phyloP scores from a whole-genome alignment of 1,140 invertebrate genomes.

The Rhagoletis zephyria region DNA sequence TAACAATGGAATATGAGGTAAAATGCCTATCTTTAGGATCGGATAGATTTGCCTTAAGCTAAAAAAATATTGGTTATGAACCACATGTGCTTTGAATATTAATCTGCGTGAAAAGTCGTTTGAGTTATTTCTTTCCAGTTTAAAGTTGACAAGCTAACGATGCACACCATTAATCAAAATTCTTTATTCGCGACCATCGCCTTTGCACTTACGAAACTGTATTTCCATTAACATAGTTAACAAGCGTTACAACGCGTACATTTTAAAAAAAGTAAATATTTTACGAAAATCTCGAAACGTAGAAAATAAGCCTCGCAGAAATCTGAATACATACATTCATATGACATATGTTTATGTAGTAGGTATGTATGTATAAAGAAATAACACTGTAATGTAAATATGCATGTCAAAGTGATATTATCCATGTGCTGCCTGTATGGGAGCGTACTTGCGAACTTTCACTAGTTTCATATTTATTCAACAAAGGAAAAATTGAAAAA shows the following conservation, averaged over 20 bases:
- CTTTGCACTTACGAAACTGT: neutral
- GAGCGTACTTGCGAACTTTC: neutral
- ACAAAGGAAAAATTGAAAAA: neutral
- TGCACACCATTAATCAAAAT: constrained; percentile 71
- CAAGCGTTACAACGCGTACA: neutral
- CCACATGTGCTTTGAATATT: neutral
- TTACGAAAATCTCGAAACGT: neutral
- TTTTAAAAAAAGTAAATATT: neutral
- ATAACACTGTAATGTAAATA: too few relatives aligned
- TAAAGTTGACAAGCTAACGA: neutral
- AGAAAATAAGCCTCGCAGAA: constrained; percentile 9
- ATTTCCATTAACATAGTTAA: neutral
- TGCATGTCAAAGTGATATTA: too few relatives aligned
- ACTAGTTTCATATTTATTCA: neutral
- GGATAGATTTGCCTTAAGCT: too few relatives aligned
- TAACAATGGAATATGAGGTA: too few relatives aligned
- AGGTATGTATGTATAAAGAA: too few relatives aligned
- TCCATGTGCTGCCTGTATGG: neutral
- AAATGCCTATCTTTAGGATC: too few relatives aligned
- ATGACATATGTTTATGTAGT: neutral
- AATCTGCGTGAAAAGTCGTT: constrained; percentile 21
- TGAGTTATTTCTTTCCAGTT: neutral
- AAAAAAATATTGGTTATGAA: neutral
- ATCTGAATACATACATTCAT: neutral
- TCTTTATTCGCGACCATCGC: constrained; percentile 59